Percentiles rank a stretch among this genome's conserved stretches.
phyloP scores from a whole-genome alignment of 2,797 vertebrate species.

The Lindbergichthys nudifrons region DNA sequence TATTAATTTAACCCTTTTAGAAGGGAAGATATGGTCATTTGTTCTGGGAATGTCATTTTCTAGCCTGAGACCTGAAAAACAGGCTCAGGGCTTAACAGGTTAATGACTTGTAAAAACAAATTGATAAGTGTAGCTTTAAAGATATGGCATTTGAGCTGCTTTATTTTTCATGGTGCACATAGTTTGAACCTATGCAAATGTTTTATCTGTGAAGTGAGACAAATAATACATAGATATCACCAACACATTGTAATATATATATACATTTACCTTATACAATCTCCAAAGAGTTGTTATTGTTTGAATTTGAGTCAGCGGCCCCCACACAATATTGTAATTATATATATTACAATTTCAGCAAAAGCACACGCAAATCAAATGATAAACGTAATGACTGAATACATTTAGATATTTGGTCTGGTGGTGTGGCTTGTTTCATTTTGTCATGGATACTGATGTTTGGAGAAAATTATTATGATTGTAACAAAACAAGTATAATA shows the following conservation, averaged over 20 bases:
- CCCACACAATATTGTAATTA: too few relatives aligned
- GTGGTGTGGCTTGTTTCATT: not conserved
- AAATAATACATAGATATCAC: not conserved
- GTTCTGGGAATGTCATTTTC: too few relatives aligned
- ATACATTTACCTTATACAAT: not conserved
- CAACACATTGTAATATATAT: slow-evolving; percentile 3
- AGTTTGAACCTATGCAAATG: slow-evolving; percentile 4
- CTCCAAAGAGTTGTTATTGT: slow-evolving; percentile 12
- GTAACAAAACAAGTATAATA: not conserved
- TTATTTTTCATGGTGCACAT: not conserved
- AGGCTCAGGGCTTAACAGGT: too few relatives aligned
- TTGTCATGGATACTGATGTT: not conserved
- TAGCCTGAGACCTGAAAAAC: too few relatives aligned
- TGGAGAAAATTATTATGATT: not conserved
- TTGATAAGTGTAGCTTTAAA: not conserved
- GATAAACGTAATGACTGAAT: not conserved
- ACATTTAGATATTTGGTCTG: not conserved
- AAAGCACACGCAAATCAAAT: slow-evolving; percentile 1
- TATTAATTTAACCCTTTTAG: too few relatives aligned
- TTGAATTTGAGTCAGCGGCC: not conserved
- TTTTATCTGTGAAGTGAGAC: not conserved
- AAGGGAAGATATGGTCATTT: too few relatives aligned
- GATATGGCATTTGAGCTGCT: not conserved
- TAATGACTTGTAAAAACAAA: not conserved
- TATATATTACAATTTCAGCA: not conserved